phyloP scores from a whole-genome alignment of 2,113 vertebrate species.

The Ammodytes dubius region DNA sequence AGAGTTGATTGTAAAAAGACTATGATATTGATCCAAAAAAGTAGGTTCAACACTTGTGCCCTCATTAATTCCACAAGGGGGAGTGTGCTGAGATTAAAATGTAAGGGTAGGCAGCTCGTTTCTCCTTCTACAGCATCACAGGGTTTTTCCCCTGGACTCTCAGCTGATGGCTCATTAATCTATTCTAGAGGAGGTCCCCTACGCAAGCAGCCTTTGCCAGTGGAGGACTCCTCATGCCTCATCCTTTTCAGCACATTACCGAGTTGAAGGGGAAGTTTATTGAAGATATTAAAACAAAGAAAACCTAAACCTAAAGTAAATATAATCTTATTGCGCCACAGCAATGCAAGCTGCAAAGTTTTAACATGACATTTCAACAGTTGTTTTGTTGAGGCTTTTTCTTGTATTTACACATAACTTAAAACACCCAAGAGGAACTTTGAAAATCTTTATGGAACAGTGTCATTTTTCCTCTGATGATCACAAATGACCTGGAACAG shows the following conservation, averaged over 20 bases:
- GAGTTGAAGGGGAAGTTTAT: constrained; percentile 19
- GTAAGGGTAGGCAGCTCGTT: constrained; percentile 63
- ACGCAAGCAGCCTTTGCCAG: constrained; percentile 60
- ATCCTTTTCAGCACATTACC: constrained; percentile 38
- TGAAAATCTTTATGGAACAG: too few relatives aligned
- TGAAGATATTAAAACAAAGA: background rate
- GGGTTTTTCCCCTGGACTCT: constrained; percentile 76
- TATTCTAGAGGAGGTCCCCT: constrained; percentile 74
- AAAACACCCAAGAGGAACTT: too few relatives aligned
- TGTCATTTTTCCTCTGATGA: too few relatives aligned
- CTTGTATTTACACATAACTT: too few relatives aligned
- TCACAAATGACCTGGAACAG: too few relatives aligned
- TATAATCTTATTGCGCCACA: background rate
- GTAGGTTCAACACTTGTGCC: constrained; percentile 53
- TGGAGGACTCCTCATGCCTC: constrained; percentile 71
- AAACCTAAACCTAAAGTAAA: background rate
- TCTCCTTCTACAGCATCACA: constrained; percentile 65
- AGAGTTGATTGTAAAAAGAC: constrained; percentile 35
- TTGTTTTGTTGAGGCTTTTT: too few relatives aligned
- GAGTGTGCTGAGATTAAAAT: constrained; percentile 70
- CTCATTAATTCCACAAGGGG: constrained; percentile 78
- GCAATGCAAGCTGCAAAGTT: background rate
- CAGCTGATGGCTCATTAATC: constrained; percentile 84
- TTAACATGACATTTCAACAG: background rate
- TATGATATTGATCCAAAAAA: constrained; percentile 47